phyloP scores from a whole-genome alignment of 1,140 invertebrate genomes.

The Atta cephalotes region DNA sequence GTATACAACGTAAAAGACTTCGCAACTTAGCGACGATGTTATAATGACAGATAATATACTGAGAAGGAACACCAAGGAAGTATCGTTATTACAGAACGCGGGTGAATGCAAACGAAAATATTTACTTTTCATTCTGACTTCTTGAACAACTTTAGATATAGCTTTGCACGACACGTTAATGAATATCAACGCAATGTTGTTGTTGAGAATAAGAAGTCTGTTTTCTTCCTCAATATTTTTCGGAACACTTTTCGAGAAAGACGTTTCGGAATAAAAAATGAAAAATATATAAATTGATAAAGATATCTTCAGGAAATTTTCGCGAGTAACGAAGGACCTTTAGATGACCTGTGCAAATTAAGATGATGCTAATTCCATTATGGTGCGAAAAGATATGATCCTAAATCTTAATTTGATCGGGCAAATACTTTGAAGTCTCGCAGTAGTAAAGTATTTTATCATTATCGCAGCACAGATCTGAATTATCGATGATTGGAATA shows the following conservation, averaged over 20 bases:
- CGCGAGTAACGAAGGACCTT: neutral
- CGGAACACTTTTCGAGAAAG: neutral
- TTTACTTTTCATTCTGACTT: conserved; percentile 59
- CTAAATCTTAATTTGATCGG: conserved; percentile 24
- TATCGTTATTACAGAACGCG: neutral
- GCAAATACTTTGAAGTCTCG: conserved; percentile 26
- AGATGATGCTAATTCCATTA: conserved; percentile 36
- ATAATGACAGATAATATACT: conserved; percentile 22
- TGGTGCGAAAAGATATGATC: neutral
- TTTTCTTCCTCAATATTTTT: neutral
- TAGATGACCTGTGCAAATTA: conserved; percentile 22
- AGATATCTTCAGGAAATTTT: conserved; percentile 12
- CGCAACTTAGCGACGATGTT: neutral
- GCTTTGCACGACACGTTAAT: conserved; percentile 28
- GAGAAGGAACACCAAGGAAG: neutral
- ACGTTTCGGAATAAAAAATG: conserved; percentile 6
- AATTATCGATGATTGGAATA: conserved; percentile 5
- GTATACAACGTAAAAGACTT: neutral
- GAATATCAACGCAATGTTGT: conserved; percentile 39
- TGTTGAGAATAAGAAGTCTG: neutral
- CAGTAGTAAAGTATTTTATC: conserved; percentile 8
- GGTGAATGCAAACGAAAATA: conserved; percentile 5
- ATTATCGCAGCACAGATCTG: neutral
- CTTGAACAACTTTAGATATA: conserved; percentile 37
- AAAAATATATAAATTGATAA: neutral